Conservation (phyloP, 2,888 invertebrate genomes). For the Papilio demoleus region DNA sequence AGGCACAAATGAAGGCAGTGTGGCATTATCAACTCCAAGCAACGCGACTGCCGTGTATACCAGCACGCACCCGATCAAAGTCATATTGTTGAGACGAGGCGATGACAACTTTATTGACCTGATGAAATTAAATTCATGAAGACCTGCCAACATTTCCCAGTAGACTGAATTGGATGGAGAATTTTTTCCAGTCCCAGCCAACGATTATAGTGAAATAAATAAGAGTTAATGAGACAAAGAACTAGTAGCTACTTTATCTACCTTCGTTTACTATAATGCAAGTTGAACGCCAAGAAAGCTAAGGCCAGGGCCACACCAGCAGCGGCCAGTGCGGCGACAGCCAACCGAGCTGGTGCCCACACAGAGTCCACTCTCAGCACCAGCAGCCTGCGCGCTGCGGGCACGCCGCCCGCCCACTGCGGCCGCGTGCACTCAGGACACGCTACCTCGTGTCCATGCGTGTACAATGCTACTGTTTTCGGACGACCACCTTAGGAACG, state of each 20-base stretch:
- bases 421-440: constrained; percentile 89
- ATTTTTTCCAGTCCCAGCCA: no score
- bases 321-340: constrained; percentile 88
- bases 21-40: constrained; percentile 93
- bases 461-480: constrained; percentile 89
- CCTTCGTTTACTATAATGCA: constrained; percentile 92
- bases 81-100: constrained; percentile 95
- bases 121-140: constrained; percentile 42
- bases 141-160: background rate
- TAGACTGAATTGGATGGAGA: no score
- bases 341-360: constrained; percentile 89
- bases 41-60: constrained; percentile 95
- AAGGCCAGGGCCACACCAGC: constrained; percentile 90
- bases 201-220: no score
- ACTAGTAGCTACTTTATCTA: constrained; percentile 64
- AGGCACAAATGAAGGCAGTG: constrained; percentile 86
- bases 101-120: constrained; percentile 96
- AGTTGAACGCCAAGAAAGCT: constrained; percentile 91
- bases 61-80: constrained; percentile 93
- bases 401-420: constrained; percentile 89
- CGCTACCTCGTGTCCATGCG: constrained; percentile 81
- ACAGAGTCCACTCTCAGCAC: constrained; percentile 90
- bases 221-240: no score
- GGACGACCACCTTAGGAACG: constrained; percentile 85
- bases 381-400: constrained; percentile 90